Evolutionary conservation across 1,140 invertebrate species (phyloP).

Genomic region (Zeugodacus cucurbitae): DNA sequence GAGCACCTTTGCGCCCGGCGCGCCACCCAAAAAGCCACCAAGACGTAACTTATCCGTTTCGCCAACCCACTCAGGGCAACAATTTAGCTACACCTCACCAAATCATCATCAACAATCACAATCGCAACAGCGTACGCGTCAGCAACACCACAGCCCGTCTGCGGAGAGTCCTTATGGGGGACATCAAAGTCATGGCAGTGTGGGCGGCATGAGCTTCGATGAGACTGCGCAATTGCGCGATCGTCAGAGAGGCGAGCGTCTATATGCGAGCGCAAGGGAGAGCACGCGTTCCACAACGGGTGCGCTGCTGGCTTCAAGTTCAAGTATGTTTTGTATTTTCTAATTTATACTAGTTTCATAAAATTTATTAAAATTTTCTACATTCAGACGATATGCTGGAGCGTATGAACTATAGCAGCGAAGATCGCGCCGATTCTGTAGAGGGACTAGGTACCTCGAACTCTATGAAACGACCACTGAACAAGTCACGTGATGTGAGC

Average conservation of each 20-base stretch:
- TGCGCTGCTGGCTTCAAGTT: constrained; percentile 57
- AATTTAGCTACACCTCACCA: constrained; percentile 56
- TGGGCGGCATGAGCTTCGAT: constrained; percentile 62
- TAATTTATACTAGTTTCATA: too few relatives aligned
- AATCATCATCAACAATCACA: constrained; percentile 53
- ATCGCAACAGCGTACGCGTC: constrained; percentile 43
- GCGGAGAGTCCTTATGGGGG: constrained; percentile 57
- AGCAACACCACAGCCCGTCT: constrained; percentile 50
- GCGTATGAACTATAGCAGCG: constrained; percentile 55
- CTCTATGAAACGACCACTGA: constrained; percentile 61
- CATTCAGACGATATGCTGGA: constrained; percentile 59
- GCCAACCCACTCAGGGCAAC: constrained; percentile 67
- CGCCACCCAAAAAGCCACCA: constrained; percentile 89
- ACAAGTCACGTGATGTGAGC: constrained; percentile 52
- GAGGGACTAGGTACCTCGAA: constrained; percentile 49
- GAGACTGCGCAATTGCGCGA: constrained; percentile 54
- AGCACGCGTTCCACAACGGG: constrained; percentile 56
- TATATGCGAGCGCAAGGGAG: constrained; percentile 60
- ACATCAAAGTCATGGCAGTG: constrained; percentile 61
- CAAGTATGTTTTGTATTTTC: constrained; percentile 50
- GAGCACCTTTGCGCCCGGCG: constrained; percentile 72
- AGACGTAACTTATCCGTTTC: constrained; percentile 85
- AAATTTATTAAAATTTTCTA: background rate
- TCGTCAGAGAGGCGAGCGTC: constrained; percentile 55
- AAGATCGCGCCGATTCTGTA: constrained; percentile 58